Evolutionary conservation across 2,797 vertebrate species (phyloP).

Genomic region (Melanotaenia trifasciata): DNA sequence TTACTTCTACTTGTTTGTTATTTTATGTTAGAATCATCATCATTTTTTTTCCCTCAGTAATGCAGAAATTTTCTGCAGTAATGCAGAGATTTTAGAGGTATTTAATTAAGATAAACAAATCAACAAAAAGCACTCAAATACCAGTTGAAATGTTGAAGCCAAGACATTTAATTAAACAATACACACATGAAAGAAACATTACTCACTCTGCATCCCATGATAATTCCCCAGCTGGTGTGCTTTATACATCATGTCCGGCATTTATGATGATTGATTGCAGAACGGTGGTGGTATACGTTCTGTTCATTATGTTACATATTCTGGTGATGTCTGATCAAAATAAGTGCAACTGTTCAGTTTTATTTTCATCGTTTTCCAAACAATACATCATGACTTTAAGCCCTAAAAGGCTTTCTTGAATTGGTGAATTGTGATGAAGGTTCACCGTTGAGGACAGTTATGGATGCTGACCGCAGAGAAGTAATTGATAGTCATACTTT

Average conservation of each 20-base stretch:
- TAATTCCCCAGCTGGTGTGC: constrained; percentile 39
- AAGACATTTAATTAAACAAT: not conserved
- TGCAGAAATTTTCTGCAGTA: not conserved
- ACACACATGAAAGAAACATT: constrained; percentile 6
- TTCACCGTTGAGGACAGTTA: constrained; percentile 22
- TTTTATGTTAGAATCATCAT: not conserved
- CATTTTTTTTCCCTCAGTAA: not conserved
- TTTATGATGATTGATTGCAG: constrained; percentile 52
- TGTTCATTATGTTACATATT: constrained; percentile 20
- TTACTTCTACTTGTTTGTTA: not conserved
- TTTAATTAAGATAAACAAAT: not conserved
- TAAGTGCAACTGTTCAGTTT: constrained; percentile 12
- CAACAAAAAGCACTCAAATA: not conserved
- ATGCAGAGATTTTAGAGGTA: not conserved
- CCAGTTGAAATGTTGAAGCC: not conserved
- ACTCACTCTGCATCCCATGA: constrained; percentile 44
- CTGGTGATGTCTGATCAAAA: constrained; percentile 13
- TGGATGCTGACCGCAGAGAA: constrained; percentile 18
- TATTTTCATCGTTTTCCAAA: constrained; percentile 4
- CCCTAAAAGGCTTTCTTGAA: constrained; percentile 6
- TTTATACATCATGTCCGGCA: constrained; percentile 63
- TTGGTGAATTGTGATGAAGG: constrained; percentile 12
- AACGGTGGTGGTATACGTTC: not conserved
- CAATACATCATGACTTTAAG: constrained; percentile 17
- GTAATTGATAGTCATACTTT: constrained; percentile 16